phyloP scores from a whole-genome alignment of 2,888 invertebrate genomes.

The Pasiphila rectangulata region DNA sequence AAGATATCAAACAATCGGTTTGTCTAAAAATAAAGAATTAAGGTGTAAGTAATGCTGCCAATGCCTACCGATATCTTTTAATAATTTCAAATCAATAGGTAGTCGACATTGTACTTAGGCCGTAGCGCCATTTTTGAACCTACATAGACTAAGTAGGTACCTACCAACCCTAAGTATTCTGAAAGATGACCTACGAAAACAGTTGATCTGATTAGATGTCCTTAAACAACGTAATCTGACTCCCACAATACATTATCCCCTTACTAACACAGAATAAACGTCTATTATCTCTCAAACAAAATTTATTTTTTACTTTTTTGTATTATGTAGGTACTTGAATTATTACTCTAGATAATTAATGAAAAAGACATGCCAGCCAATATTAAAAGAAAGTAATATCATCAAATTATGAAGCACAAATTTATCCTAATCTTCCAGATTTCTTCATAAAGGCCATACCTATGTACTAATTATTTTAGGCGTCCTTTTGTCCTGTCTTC shows the following conservation, averaged over 20 bases:
- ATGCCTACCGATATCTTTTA: not conserved
- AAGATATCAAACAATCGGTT: not conserved
- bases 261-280: not conserved
- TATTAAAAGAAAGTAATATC: slow-evolving; percentile 6
- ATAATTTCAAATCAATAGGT: not conserved
- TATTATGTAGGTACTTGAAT: not conserved
- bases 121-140: not conserved
- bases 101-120: slow-evolving; percentile 4
- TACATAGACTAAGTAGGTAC: not conserved
- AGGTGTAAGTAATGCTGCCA: not conserved
- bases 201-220: slow-evolving; percentile 2
- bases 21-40: not conserved
- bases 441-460: slow-evolving; percentile 38
- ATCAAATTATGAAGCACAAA: slow-evolving; percentile 45
- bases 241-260: slow-evolving; percentile 5
- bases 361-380: slow-evolving; percentile 13
- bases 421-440: slow-evolving; percentile 44
- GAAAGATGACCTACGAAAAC: slow-evolving; percentile 4
- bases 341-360: slow-evolving; percentile 1
- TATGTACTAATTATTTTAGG: slow-evolving; percentile 34
- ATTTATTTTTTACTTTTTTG: not conserved
- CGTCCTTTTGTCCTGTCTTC: slow-evolving; percentile 52
- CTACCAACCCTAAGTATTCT: not conserved
- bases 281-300: no score
- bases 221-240: not conserved